Base-by-base conservation (phyloP, 1,140 invertebrate species). In the Gryllus bimaculatus region DNA sequence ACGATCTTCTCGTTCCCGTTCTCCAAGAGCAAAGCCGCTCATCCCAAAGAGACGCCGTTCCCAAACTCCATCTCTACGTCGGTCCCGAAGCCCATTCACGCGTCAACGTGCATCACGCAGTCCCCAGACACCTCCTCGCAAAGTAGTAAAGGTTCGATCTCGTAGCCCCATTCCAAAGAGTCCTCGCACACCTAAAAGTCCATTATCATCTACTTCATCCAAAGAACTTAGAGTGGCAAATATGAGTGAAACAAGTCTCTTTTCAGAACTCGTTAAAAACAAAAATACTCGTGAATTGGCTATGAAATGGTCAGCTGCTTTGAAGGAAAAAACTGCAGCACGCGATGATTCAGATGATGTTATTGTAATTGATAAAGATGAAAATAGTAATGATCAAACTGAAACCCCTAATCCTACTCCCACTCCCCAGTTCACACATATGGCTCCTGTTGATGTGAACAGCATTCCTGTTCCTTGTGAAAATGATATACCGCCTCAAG, bases 231-330 rank as follows among this genome's bases (percentile, higher is more conserved):
- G 78, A 26, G 48, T 76, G 79, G 90, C 92, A 54, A 94, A 94
- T 80, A 94, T 95, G 81, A 92, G 90, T 78, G 93, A 95, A 81
- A 95, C 94, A 5, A 95, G 93, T 84, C 87, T 96, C 1, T 96
- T 96, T 84, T 94, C 94, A 4, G 94, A 96, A 85, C 87, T 96
- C 20, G 93, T 96, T 0, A 95, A 95, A 83, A 92, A 94, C 82
- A 91, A 92, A 80, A 93, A 94, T 80, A 94, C 94, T 86, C 87
- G 93, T 7, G 92, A 93, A 81, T 88, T 93, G 82, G 93, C 92
- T 18, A 85, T 90, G 39, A 91, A 92, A 83, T 90, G 90, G 82
- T 83, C 93, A 8, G 88, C 93, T 84, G 91, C 90, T 84, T 88
- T 91, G 26, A 85, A 91, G 79, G 89, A 91, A 78, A 89, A 88